phyloP scores from a whole-genome alignment of 2,113 vertebrate genomes.

The Macquaria ambigua region DNA sequence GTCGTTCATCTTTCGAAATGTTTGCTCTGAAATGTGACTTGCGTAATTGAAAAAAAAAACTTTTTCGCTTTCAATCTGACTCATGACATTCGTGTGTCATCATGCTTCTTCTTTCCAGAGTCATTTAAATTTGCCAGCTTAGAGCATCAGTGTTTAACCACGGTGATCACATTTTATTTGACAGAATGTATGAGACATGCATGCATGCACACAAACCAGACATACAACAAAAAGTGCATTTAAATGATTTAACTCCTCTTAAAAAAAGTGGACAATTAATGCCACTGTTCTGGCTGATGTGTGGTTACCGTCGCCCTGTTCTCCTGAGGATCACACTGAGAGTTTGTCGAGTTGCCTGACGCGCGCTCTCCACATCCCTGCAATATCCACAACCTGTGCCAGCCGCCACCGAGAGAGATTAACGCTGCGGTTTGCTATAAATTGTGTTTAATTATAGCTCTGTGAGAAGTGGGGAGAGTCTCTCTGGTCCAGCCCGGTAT shows the following conservation, averaged over 20 bases:
- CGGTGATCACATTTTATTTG: not conserved
- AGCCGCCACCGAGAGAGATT: conserved; percentile 36
- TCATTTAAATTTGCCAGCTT: not conserved
- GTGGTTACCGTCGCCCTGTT: not conserved
- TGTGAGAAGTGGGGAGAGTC: conserved; percentile 52
- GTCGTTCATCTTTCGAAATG: not conserved
- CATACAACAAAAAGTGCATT: not conserved
- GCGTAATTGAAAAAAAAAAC: not conserved
- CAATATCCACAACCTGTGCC: conserved; percentile 30
- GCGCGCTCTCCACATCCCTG: not conserved
- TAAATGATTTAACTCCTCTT: not conserved
- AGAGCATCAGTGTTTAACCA: not conserved
- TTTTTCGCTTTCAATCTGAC: not conserved
- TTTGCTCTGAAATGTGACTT: not conserved
- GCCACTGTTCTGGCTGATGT: not conserved
- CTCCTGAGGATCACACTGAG: conserved; percentile 6
- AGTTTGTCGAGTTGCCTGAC: not conserved
- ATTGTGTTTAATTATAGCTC: conserved; percentile 82
- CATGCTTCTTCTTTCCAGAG: not conserved
- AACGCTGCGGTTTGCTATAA: conserved; percentile 55
- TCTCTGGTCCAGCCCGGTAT: conserved; percentile 59
- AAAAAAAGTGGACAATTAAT: not conserved
- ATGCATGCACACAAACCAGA: not conserved
- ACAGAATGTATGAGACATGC: not conserved
- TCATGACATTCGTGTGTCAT: not conserved